Percentiles rank a stretch among this genome's conserved stretches.
These are phyloP conservation scores for Punctoribates punctum DNA, from an alignment of 2,888 invertebrate species.

Conservation along the genomic window DNA sequence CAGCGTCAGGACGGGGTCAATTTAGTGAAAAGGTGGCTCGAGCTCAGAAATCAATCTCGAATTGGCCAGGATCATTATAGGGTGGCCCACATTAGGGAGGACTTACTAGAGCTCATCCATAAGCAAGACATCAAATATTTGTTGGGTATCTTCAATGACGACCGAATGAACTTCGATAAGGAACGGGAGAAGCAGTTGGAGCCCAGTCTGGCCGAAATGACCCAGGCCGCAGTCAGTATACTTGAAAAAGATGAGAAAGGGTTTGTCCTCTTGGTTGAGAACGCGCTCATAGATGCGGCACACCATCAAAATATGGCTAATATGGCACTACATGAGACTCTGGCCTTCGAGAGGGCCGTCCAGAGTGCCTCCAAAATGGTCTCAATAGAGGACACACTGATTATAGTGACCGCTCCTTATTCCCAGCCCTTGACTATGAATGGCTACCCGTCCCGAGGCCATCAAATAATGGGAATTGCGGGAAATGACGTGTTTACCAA, in stretches of 20 bases:
- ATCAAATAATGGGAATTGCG: no score
- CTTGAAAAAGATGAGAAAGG: conserved; percentile 63
- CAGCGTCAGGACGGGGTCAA: conserved; percentile 64
- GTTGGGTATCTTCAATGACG: conserved; percentile 52
- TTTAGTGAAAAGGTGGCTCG: conserved; percentile 64
- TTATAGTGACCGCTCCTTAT: conserved; percentile 69
- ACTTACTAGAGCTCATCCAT: conserved; percentile 38
- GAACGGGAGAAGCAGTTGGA: conserved; percentile 57
- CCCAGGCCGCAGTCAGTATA: conserved; percentile 68
- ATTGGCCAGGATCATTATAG: conserved; percentile 51
- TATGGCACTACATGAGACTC: conserved; percentile 70
- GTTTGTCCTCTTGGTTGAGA: conserved; percentile 69
- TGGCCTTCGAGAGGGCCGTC: conserved; percentile 71
- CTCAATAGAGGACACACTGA: conserved; percentile 68
- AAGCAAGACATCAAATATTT: conserved; percentile 60
- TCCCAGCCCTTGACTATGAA: no score
- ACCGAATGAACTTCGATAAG: conserved; percentile 47
- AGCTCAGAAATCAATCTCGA: conserved; percentile 49
- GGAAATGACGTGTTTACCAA: no score
- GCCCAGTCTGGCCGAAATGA: conserved; percentile 77
- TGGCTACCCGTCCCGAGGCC: no score
- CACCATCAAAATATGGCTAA: conserved; percentile 69
- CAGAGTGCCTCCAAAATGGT: conserved; percentile 58
- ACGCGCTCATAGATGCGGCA: conserved; percentile 74
- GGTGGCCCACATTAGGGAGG: conserved; percentile 33